phyloP scores from a whole-genome alignment of 2,888 invertebrate genomes.

The Dryocosmus kuriphilus region DNA sequence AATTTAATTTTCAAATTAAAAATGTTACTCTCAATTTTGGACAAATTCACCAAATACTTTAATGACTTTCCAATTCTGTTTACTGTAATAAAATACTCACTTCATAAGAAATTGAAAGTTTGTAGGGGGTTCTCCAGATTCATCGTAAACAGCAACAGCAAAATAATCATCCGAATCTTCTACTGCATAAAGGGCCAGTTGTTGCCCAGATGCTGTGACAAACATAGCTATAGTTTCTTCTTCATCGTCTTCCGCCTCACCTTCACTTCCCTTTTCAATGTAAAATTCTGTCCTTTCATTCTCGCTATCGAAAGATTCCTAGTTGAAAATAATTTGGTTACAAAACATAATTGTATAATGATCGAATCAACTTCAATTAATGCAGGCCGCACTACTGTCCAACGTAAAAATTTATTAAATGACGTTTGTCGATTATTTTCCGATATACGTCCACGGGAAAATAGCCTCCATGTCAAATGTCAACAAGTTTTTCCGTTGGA shows the following conservation, averaged over 20 bases:
- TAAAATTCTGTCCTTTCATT: constrained; percentile 39
- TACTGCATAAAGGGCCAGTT: constrained; percentile 74
- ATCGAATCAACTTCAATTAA: neutral
- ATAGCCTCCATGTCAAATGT: no score
- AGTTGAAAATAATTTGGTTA: neutral
- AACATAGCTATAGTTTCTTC: constrained; percentile 76
- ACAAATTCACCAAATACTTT: neutral
- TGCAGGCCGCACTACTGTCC: no score
- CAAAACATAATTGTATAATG: neutral
- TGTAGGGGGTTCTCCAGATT: constrained; percentile 73
- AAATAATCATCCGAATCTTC: constrained; percentile 75
- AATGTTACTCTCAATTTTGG: neutral
- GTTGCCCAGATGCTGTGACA: constrained; percentile 73
- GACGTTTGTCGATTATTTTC: no score
- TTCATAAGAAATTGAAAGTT: constrained; percentile 75
- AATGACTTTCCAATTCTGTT: neutral
- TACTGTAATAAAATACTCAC: constrained; percentile 54
- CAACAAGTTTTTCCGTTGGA: no score
- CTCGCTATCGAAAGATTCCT: constrained; percentile 16
- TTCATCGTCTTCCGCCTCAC: constrained; percentile 65
- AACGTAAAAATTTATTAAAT: no score
- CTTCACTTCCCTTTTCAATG: constrained; percentile 45
- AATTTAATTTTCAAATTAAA: constrained; percentile 1
- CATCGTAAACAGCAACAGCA: constrained; percentile 74
- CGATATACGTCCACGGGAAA: no score